These are phyloP conservation scores for Rhynchotus rufescens DNA, from an alignment of 2,797 vertebrate species.

Conservation along the genomic window DNA sequence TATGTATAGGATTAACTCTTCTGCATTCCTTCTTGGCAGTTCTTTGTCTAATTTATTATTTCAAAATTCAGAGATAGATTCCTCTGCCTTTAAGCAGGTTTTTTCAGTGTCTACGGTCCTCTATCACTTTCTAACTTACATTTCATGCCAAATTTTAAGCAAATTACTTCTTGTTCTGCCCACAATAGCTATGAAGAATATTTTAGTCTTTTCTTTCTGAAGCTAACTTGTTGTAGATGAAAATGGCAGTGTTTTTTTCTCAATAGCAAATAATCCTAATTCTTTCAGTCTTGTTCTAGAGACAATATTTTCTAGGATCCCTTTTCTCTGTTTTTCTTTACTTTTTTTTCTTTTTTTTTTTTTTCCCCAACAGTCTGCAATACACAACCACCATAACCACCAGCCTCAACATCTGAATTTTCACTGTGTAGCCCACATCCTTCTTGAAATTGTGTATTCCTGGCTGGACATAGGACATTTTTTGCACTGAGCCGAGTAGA, in stretches of 20 bases:
- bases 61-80: background rate
- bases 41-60: slow-evolving; percentile 56
- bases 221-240: background rate
- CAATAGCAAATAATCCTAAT: background rate
- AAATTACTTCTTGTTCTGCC: slow-evolving; percentile 10
- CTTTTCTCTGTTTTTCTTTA: no score
- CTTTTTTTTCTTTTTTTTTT: background rate
- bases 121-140: slow-evolving; percentile 13
- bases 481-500: background rate
- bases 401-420: background rate
- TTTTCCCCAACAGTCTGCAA: background rate
- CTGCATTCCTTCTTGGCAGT: slow-evolving; percentile 24
- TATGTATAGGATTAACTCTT: slow-evolving; percentile 27
- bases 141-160: background rate
- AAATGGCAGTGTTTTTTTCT: background rate
- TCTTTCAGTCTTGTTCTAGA: background rate
- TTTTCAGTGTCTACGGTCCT: background rate
- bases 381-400: no score
- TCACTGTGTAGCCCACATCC: background rate
- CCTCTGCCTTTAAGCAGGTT: slow-evolving; percentile 15
- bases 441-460: background rate
- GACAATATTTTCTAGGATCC: background rate
- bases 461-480: background rate
- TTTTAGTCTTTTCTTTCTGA: background rate
- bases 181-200: background rate